phyloP scores from a whole-genome alignment of 2,888 invertebrate genomes.

The Tenthredo livida region DNA sequence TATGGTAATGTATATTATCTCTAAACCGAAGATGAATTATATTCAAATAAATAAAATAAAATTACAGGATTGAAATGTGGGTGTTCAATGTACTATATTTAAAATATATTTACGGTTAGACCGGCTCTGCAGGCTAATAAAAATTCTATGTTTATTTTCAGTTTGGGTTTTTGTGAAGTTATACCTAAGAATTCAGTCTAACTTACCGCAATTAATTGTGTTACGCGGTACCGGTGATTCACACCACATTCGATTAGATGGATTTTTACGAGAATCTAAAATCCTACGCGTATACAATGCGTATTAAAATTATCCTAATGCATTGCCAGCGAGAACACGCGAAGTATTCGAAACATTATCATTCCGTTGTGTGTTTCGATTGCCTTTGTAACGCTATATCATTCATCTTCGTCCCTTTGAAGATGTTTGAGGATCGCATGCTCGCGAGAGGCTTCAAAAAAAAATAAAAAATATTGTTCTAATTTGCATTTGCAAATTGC shows the following conservation, averaged over 20 bases:
- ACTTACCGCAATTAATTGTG: conserved; percentile 32
- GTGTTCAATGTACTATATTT: background rate
- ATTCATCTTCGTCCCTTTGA: background rate
- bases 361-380: background rate
- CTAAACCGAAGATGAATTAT: conserved; percentile 15
- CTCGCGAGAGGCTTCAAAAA: background rate
- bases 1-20: conserved; percentile 27
- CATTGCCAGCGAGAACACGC: background rate
- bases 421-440: background rate
- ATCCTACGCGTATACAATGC: background rate
- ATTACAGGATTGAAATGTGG: background rate
- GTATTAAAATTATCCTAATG: background rate
- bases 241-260: background rate
- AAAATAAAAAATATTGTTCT: background rate
- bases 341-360: background rate
- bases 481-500: background rate
- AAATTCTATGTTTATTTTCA: conserved; percentile 30
- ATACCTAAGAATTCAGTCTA: conserved; percentile 14
- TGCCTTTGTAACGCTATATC: background rate
- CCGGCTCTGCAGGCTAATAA: background rate
- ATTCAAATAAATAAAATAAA: conserved; percentile 35
- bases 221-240: background rate
- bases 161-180: conserved; percentile 9
- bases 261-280: background rate
- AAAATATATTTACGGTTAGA: conserved; percentile 13